Percentiles rank a stretch among this genome's conserved stretches.
Evolutionary conservation across 2,797 vertebrate genomes (phyloP).

Genomic region (Somateria mollissima): DNA sequence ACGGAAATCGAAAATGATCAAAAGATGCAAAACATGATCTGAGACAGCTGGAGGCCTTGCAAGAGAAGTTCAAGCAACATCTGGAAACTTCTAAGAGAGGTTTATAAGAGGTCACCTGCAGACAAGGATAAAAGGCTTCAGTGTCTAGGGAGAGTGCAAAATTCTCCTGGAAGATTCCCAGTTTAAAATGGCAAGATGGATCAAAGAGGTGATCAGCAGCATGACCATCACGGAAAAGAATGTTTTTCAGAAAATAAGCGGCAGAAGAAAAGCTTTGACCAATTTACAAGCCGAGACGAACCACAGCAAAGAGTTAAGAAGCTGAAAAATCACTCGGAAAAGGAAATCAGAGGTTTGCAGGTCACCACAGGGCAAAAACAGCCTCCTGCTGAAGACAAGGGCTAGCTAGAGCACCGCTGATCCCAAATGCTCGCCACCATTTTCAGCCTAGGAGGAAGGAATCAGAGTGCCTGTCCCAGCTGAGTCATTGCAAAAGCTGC

Average conservation of each 20-base stretch:
- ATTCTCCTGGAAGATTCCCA: constrained; percentile 44
- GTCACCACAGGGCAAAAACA: background rate
- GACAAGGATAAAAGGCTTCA: constrained; percentile 49
- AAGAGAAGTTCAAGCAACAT: constrained; percentile 49
- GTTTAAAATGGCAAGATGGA: constrained; percentile 37
- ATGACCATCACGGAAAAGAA: background rate
- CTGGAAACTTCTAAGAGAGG: constrained; percentile 53
- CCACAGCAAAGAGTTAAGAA: constrained; percentile 41
- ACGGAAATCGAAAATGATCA: background rate
- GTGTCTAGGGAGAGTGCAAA: constrained; percentile 9
- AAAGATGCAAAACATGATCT: constrained; percentile 8
- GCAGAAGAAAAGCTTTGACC: background rate
- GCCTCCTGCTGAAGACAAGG: background rate
- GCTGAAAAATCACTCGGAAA: background rate
- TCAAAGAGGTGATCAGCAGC: constrained; percentile 30
- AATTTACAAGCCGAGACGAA: background rate
- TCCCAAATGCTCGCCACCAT: background rate
- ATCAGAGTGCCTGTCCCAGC: background rate
- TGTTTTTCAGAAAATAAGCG: constrained; percentile 27
- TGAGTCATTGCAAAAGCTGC: background rate
- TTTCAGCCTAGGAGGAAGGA: background rate
- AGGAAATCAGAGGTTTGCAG: constrained; percentile 30
- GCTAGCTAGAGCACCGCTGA: background rate
- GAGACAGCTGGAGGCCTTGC: constrained; percentile 45
- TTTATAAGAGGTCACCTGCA: constrained; percentile 66